Conservation (phyloP, 2,113 vertebrate genomes). For the Struthidea cinerea region DNA sequence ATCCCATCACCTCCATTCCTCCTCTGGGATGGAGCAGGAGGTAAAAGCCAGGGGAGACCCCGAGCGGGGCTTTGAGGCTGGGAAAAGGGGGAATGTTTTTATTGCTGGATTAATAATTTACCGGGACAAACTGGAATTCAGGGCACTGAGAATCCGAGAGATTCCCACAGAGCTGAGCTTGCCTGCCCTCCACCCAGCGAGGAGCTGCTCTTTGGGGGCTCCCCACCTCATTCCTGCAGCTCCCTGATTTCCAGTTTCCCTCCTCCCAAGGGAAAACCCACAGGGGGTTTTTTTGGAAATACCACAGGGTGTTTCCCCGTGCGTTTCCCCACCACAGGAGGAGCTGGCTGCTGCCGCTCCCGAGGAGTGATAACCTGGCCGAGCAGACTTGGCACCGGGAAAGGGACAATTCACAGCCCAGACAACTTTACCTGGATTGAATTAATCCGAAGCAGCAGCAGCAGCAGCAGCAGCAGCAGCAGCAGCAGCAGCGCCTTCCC, state of each 20-base stretch:
- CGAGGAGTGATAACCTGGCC: background rate
- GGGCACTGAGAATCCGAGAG: background rate
- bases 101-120: constrained; percentile 53
- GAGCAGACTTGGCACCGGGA: background rate
- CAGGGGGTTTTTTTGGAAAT: background rate
- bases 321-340: background rate
- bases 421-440: background rate
- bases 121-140: constrained; percentile 34
- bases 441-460: constrained; percentile 10
- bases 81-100: background rate
- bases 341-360: background rate
- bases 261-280: fast-evolving
- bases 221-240: background rate
- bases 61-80: background rate
- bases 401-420: background rate
- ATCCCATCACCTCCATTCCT: background rate
- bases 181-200: background rate
- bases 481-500: background rate
- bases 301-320: fast-evolving
- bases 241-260: background rate
- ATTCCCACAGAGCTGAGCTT: background rate
- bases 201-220: background rate
- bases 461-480: background rate
- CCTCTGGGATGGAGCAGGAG: background rate
- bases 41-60: background rate